These are phyloP conservation scores for Anniella stebbinsi DNA, from an alignment of 2,797 vertebrate genomes.

Conservation along the genomic window DNA sequence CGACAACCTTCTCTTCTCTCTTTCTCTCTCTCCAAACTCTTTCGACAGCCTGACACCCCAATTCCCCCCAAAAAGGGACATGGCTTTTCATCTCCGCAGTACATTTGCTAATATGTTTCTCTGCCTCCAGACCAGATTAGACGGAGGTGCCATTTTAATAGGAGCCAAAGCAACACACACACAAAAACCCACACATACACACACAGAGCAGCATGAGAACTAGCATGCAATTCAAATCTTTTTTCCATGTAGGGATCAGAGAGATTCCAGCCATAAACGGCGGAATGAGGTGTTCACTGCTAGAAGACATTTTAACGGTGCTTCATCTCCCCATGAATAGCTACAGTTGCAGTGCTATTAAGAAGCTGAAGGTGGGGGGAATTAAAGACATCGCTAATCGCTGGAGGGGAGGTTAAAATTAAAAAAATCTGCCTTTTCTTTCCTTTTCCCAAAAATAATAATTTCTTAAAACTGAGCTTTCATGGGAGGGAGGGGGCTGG, in stretches of 20 bases:
- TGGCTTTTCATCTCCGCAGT: fast-evolving
- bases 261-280: not conserved
- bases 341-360: slow-evolving; percentile 66
- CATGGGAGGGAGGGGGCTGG: not conserved
- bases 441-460: not conserved
- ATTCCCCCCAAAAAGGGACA: fast-evolving
- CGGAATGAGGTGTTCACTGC: not conserved
- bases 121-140: fast-evolving
- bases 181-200: fast-evolving
- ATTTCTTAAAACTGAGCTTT: not conserved
- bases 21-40: not conserved
- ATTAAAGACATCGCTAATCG: slow-evolving; percentile 71
- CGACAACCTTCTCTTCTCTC: not conserved
- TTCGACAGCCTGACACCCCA: fast-evolving
- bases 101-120: fast-evolving
- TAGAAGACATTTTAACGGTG: slow-evolving; percentile 2
- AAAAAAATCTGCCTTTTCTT: slow-evolving; percentile 30
- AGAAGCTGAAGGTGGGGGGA: slow-evolving; percentile 58
- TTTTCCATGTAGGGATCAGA: fast-evolving
- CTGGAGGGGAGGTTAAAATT: no score
- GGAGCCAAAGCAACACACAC: fast-evolving
- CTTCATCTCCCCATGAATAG: slow-evolving; percentile 29
- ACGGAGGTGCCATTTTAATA: fast-evolving
- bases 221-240: fast-evolving
- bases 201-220: no score